Percentiles rank a stretch among this genome's conserved stretches.
Conservation (phyloP, 2,888 invertebrate genomes). For the Tryphoninae sp. region DNA sequence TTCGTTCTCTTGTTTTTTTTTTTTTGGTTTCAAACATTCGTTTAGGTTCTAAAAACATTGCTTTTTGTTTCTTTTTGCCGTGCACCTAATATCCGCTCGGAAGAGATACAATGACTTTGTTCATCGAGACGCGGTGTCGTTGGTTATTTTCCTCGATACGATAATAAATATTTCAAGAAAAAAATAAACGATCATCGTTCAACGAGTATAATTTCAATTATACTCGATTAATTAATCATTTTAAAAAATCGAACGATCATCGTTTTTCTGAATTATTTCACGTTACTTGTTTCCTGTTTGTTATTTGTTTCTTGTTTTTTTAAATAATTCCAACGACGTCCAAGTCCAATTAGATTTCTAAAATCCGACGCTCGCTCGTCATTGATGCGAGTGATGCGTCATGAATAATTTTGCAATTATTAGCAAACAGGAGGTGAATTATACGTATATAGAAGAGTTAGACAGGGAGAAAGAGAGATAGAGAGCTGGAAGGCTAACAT, state of each 20-base stretch:
- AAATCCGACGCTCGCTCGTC: not conserved
- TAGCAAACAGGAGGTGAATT: constrained; percentile 9
- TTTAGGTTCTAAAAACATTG: not conserved
- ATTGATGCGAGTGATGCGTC: not conserved
- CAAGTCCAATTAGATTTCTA: not conserved
- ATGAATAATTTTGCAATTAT: constrained; percentile 5
- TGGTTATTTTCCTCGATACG: too few relatives aligned
- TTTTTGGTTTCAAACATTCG: not conserved
- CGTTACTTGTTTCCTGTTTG: too few relatives aligned
- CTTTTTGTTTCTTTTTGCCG: not conserved
- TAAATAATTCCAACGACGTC: not conserved
- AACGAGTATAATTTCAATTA: not conserved
- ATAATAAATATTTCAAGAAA: too few relatives aligned
- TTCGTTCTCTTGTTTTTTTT: not conserved
- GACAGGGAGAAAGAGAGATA: constrained; percentile 9
- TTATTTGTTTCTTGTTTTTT: too few relatives aligned
- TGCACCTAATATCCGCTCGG: constrained; percentile 28
- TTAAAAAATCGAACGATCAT: not conserved
- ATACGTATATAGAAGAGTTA: constrained; percentile 8
- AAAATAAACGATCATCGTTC: not conserved
- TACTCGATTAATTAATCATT: not conserved
- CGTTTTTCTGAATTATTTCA: too few relatives aligned
- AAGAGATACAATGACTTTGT: constrained; percentile 39
- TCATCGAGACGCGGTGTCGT: not conserved
- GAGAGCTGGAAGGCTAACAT: constrained; percentile 51